Evolutionary conservation across 1,140 invertebrate genomes (phyloP).

Genomic region (Mycetomoellerius zeteki): DNA sequence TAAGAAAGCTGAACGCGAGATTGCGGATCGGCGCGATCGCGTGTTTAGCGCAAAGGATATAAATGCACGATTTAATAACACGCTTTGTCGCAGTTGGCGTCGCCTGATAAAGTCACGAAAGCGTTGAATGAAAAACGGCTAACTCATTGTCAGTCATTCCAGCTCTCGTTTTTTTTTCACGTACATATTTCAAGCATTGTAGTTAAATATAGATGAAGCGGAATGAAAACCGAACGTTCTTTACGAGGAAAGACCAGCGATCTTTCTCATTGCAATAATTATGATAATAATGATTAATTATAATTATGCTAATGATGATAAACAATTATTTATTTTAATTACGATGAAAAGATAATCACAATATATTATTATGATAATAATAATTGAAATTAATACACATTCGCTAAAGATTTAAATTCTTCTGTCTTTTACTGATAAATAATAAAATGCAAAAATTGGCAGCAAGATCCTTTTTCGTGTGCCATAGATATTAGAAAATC

Average conservation of each 20-base stretch:
- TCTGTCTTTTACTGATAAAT: neutral
- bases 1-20: slow-evolving; percentile 2
- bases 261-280: neutral
- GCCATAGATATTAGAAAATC: neutral
- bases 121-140: slow-evolving; percentile 45
- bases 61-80: slow-evolving; percentile 54
- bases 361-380: neutral
- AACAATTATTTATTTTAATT: neutral
- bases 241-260: neutral
- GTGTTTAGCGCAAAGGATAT: slow-evolving; percentile 6
- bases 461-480: neutral
- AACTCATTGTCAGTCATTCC: slow-evolving; percentile 45
- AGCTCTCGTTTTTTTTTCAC: slow-evolving; percentile 35
- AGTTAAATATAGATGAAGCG: slow-evolving; percentile 30
- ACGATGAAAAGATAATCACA: neutral
- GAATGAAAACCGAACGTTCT: neutral
- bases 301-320: neutral
- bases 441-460: neutral
- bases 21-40: neutral
- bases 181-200: slow-evolving; percentile 41
- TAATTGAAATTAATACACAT: neutral
- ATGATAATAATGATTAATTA: neutral
- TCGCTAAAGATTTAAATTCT: neutral
- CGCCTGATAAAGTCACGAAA: slow-evolving; percentile 41
- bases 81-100: slow-evolving; percentile 32